Conservation (phyloP, 2,797 vertebrate genomes). For the Salarias fasciatus region DNA sequence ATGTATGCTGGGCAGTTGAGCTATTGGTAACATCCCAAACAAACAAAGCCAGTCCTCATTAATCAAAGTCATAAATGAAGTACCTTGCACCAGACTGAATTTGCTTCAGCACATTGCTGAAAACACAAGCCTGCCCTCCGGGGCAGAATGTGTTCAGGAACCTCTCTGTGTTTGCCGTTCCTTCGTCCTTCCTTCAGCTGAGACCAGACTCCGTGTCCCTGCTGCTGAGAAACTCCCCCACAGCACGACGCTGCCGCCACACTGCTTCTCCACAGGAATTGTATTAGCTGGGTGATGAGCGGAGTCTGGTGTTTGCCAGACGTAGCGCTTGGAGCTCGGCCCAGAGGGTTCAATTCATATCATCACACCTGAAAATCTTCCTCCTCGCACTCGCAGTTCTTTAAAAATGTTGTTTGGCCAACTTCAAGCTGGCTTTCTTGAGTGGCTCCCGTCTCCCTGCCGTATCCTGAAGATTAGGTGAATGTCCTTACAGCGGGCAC, state of each 20-base stretch:
- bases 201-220: not conserved
- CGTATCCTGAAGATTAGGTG: no score
- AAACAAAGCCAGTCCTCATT: no score
- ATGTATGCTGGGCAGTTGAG: no score
- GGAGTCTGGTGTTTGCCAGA: not conserved
- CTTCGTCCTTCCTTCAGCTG: not conserved
- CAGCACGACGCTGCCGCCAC: not conserved
- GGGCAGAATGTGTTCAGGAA: not conserved
- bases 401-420: not conserved
- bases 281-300: not conserved
- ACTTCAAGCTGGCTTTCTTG: not conserved
- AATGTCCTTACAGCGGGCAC: no score
- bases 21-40: no score
- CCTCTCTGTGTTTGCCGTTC: not conserved
- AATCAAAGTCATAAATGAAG: no score
- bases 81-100: no score
- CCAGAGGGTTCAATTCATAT: not conserved
- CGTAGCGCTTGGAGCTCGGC: not conserved
- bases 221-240: not conserved
- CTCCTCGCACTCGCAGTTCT: not conserved
- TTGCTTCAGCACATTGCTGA: no score
- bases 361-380: not conserved
- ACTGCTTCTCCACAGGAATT: not conserved
- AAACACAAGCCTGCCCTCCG: not conserved
- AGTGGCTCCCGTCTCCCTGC: no score